Percentiles rank a stretch among this genome's conserved stretches.
Conservation (phyloP, 2,113 vertebrate genomes). For the Solea senegalensis region DNA sequence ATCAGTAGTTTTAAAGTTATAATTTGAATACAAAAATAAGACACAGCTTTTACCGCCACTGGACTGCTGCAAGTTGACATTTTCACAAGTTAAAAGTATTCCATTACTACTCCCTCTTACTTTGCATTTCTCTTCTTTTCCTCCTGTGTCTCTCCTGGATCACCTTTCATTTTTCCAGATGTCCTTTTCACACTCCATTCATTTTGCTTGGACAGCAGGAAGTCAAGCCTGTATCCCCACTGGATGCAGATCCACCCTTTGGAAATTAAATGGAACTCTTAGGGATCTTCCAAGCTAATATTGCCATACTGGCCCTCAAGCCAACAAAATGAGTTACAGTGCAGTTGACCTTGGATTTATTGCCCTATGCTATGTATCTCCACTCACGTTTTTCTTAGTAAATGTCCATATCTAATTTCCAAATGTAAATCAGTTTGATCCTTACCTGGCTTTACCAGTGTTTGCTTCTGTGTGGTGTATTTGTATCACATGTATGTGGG, state of each 20-base stretch:
- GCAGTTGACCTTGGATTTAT: slow-evolving; percentile 34
- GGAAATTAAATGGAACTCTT: slow-evolving; percentile 56
- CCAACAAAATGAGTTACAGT: slow-evolving; percentile 46
- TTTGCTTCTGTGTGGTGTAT: slow-evolving; percentile 26
- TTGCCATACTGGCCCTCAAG: slow-evolving; percentile 36
- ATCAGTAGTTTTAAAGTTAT: not conserved
- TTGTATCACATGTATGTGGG: slow-evolving; percentile 32
- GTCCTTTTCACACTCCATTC: slow-evolving; percentile 59
- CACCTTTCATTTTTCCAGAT: slow-evolving; percentile 66
- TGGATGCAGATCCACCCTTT: slow-evolving; percentile 44
- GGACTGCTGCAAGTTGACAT: not conserved
- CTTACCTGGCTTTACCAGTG: not conserved
- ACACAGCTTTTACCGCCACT: not conserved
- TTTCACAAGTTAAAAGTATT: slow-evolving; percentile 32
- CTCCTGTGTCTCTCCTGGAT: slow-evolving; percentile 33
- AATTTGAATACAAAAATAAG: not conserved
- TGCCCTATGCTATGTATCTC: slow-evolving; percentile 23
- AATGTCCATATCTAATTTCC: slow-evolving; percentile 17
- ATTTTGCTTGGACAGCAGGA: slow-evolving; percentile 55
- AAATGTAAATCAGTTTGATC: slow-evolving; percentile 16
- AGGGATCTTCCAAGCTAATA: slow-evolving; percentile 27
- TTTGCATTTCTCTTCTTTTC: slow-evolving; percentile 8
- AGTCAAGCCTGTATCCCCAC: slow-evolving; percentile 44
- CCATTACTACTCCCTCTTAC: slow-evolving; percentile 3
- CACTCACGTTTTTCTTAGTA: slow-evolving; percentile 13